phyloP scores from a whole-genome alignment of 2,797 vertebrate genomes.

The Diplodus puntazzo region DNA sequence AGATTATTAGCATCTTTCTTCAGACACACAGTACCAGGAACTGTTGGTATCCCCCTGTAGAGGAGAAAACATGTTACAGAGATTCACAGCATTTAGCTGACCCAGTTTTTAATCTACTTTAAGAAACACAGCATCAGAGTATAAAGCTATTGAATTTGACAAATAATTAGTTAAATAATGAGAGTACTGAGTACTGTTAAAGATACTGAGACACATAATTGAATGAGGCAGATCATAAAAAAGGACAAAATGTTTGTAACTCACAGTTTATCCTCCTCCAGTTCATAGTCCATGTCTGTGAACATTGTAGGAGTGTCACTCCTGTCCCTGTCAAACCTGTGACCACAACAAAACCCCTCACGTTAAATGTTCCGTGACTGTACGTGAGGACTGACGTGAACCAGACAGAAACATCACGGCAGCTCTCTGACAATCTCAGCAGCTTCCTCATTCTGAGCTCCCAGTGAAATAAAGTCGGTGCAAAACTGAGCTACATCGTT shows the following conservation, averaged over 20 bases:
- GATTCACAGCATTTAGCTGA: neutral
- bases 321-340: conserved; percentile 45
- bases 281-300: conserved; percentile 96
- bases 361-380: neutral
- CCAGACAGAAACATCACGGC: neutral
- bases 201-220: neutral
- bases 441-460: conserved; percentile 1
- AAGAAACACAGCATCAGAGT: neutral
- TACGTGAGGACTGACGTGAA: neutral
- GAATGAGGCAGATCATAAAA: neutral
- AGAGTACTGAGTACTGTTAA: neutral
- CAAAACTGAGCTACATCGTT: neutral
- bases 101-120: neutral
- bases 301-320: conserved; percentile 85
- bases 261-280: conserved; percentile 99
- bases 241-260: conserved; percentile 59
- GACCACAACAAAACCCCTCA: neutral
- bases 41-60: conserved; percentile 95
- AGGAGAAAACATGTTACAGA: neutral
- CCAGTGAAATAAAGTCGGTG: rapidly evolving
- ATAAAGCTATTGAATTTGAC: neutral
- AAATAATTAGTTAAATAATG: neutral
- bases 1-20: conserved; percentile 97
- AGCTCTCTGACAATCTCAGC: neutral
- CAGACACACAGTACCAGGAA: conserved; percentile 94